Evolutionary conservation across 2,113 vertebrate species (phyloP).

Genomic region (Scortum barcoo): DNA sequence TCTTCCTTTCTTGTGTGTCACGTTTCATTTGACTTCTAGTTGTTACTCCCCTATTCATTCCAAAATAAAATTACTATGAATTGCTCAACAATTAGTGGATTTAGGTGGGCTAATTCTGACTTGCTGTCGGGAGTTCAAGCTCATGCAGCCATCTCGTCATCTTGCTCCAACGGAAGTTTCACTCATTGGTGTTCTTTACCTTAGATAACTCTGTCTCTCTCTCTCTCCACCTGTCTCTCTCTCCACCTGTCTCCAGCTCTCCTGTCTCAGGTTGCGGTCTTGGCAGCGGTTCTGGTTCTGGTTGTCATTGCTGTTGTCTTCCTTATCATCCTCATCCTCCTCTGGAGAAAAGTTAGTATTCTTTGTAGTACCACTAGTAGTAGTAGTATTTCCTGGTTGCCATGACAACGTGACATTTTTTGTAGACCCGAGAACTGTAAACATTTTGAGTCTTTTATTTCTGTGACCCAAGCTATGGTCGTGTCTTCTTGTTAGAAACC

Average conservation of each 20-base stretch:
- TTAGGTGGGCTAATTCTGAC: too few species aligned
- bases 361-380: background rate
- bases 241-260: conserved; percentile 80
- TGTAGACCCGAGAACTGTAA: too few species aligned
- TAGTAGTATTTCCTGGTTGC: background rate
- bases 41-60: too few species aligned
- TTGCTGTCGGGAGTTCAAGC: too few species aligned
- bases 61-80: too few species aligned
- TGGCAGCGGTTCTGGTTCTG: conserved; percentile 90
- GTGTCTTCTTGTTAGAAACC: conserved; percentile 88
- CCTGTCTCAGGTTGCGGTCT: conserved; percentile 90
- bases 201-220: background rate
- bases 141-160: too few species aligned
- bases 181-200: too few species aligned
- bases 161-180: background rate
- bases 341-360: conserved; percentile 92
- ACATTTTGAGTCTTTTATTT: background rate
- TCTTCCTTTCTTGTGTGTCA: too few species aligned
- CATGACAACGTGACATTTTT: background rate
- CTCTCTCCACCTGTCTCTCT: background rate
- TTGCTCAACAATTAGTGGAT: too few species aligned
- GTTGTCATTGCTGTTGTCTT: conserved; percentile 89
- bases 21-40: too few species aligned
- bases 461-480: background rate
- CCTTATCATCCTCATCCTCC: conserved; percentile 91